These are phyloP conservation scores for Caracal caracal DNA, from an alignment of 2,113 vertebrate genomes.

Conservation along the genomic window DNA sequence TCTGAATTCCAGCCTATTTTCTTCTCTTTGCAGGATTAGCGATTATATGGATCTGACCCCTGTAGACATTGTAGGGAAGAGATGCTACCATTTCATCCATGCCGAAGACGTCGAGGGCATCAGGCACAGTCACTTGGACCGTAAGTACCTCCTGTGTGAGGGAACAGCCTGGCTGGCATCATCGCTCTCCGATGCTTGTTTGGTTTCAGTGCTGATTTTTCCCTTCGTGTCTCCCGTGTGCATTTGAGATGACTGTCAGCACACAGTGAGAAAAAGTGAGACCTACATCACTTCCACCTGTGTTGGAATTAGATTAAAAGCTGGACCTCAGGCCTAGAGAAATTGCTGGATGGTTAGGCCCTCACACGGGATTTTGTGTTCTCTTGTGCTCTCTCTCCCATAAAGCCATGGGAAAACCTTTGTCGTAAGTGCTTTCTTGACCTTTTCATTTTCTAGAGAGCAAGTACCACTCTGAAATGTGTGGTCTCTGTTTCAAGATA, in stretches of 20 bases:
- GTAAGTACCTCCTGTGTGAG: conserved; percentile 90
- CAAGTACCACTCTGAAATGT: conserved; percentile 52
- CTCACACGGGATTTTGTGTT: not conserved
- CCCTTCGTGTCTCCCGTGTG: not conserved
- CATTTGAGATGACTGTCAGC: not conserved
- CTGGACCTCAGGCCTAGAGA: conserved; percentile 4
- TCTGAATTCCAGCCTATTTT: conserved; percentile 71
- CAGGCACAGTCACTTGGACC: conserved; percentile 96
- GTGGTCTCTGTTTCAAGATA: conserved; percentile 28
- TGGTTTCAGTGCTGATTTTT: not conserved
- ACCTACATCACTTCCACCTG: conserved; percentile 55
- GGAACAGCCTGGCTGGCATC: not conserved
- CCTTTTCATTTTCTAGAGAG: conserved; percentile 58
- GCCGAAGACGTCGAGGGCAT: conserved; percentile 99
- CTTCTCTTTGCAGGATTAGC: conserved; percentile 91
- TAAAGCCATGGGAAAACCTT: not conserved
- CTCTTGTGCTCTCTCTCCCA: not conserved
- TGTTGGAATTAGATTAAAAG: conserved; percentile 44
- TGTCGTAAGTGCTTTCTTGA: conserved; percentile 40
- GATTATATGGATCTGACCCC: conserved; percentile 99
- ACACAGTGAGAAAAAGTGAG: not conserved
- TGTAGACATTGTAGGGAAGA: conserved; percentile 97
- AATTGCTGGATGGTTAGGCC: conserved; percentile 4
- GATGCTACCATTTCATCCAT: conserved; percentile 99
- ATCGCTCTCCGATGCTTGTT: not conserved